These are phyloP conservation scores for Drosophila nasuta DNA, from an alignment of 1,140 invertebrate species.

Conservation along the genomic window DNA sequence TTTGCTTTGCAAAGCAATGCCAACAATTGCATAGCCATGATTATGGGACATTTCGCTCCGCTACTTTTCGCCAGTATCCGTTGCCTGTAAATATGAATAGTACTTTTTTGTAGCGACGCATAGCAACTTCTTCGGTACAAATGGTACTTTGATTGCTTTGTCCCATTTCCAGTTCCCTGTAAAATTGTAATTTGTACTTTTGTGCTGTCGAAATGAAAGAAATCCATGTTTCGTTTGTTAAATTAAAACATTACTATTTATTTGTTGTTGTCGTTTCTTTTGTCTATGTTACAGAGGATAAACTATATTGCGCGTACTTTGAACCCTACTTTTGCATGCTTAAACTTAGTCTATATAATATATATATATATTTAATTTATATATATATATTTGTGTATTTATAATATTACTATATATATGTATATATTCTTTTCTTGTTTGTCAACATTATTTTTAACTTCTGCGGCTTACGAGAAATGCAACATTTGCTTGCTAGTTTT, in stretches of 20 bases:
- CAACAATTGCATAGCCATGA: too few relatives aligned
- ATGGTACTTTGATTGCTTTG: too few relatives aligned
- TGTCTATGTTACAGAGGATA: slow-evolving; percentile 74
- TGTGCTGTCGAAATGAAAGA: not conserved
- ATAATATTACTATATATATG: slow-evolving; percentile 25
- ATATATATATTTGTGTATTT: slow-evolving; percentile 10
- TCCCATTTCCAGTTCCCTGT: too few relatives aligned
- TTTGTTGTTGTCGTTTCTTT: slow-evolving; percentile 42
- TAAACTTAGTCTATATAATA: slow-evolving; percentile 44
- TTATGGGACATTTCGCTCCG: too few relatives aligned
- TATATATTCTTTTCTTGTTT: slow-evolving; percentile 24
- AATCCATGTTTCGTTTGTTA: not conserved
- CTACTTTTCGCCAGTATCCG: too few relatives aligned
- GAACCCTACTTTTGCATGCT: slow-evolving; percentile 51
- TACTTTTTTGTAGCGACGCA: too few relatives aligned
- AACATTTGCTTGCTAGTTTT: slow-evolving; percentile 6
- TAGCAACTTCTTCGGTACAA: too few relatives aligned
- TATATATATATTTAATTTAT: slow-evolving; percentile 40
- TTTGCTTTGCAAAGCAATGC: too few relatives aligned
- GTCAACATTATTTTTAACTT: slow-evolving; percentile 47
- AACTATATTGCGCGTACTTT: slow-evolving; percentile 71
- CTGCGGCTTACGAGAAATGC: slow-evolving; percentile 39
- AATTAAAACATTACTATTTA: slow-evolving; percentile 69
- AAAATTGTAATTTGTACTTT: too few relatives aligned
- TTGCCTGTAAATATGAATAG: too few relatives aligned